Percentiles rank a stretch among this genome's conserved stretches.
These are phyloP conservation scores for Thalassarche chlororhynchos DNA, from an alignment of 2,113 vertebrate genomes.

Conservation along the genomic window DNA sequence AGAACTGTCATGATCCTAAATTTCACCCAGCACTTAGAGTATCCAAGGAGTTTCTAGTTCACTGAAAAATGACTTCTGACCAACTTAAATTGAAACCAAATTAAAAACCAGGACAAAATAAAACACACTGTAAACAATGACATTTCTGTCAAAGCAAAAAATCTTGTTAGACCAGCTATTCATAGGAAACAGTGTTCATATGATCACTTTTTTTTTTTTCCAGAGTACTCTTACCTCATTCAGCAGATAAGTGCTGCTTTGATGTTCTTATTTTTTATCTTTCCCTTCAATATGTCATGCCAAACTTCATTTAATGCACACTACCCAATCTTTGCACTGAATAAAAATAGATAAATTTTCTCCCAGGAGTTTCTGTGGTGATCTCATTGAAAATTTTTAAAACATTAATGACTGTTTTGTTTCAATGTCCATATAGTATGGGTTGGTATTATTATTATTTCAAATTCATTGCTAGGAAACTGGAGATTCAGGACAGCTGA, in stretches of 20 bases:
- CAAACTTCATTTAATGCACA: neutral
- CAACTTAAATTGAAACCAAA: neutral
- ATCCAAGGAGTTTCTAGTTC: neutral
- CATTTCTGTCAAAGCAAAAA: neutral
- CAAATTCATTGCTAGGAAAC: neutral
- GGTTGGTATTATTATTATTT: neutral
- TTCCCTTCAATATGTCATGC: neutral
- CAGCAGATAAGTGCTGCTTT: neutral
- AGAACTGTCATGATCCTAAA: neutral
- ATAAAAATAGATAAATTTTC: neutral
- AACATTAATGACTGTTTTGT: neutral
- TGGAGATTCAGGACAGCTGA: neutral
- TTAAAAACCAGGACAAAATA: neutral
- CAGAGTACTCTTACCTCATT: neutral
- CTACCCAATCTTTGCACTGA: neutral
- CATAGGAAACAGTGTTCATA: neutral
- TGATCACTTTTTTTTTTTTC: neutral
- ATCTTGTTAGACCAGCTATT: neutral
- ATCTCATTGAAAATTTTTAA: neutral
- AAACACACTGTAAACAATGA: neutral
- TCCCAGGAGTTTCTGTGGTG: neutral
- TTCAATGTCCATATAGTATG: neutral
- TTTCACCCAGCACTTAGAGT: neutral
- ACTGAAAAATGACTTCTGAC: neutral
- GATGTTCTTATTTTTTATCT: neutral